Base-by-base conservation (phyloP, 2,113 vertebrate species). In the Pterocles orientalis region DNA sequence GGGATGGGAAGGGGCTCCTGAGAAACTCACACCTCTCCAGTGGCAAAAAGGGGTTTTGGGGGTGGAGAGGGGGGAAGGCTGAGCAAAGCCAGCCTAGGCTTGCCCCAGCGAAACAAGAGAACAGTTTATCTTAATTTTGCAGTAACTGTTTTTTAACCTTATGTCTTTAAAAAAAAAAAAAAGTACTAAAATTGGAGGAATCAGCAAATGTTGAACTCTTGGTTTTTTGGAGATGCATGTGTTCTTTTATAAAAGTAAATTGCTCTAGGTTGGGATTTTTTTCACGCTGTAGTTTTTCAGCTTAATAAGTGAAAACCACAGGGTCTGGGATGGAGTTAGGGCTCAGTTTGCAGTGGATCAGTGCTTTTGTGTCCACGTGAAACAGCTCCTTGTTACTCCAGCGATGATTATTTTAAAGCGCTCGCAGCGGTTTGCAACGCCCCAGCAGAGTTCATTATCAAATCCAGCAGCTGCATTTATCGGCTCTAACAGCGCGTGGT, bases 211-310 rank as follows among this genome's bases (percentile, higher is more conserved):
- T 28, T 19, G 72, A 31, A 2, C 14, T 28, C 41, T 43, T 14
- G 24, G 24, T 5, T 39, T 24, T 54, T 65, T 2, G 0, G 56
- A 41, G 56, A 14, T 62, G 43, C 20, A 2, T 8, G n/a, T 3
- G 0, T 61, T 45, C 6, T 29, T 66, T 31, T 10, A 24, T 43
- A 34, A 61, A 53, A 80, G 60, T 7, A 2, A 51, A 12, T 50
- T 18, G 34, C 53, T 80, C 45, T 48, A 11, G 1, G 1, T 28
- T 62, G 47, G 1, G 3, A 20, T 88, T 28, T 18, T 58, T n/a
- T 10, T 4, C 66, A 17, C 28, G 0, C 8, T 1, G 1, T 6
- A 16, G 20, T 2, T 71, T 29, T 76, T 68, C 39, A 13, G 2
- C 18, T 1, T 8, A n/a, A 8, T 23, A 4, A 72, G 45, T 53